phyloP scores from a whole-genome alignment of 2,113 vertebrate species.

The Phainopepla nitens region DNA sequence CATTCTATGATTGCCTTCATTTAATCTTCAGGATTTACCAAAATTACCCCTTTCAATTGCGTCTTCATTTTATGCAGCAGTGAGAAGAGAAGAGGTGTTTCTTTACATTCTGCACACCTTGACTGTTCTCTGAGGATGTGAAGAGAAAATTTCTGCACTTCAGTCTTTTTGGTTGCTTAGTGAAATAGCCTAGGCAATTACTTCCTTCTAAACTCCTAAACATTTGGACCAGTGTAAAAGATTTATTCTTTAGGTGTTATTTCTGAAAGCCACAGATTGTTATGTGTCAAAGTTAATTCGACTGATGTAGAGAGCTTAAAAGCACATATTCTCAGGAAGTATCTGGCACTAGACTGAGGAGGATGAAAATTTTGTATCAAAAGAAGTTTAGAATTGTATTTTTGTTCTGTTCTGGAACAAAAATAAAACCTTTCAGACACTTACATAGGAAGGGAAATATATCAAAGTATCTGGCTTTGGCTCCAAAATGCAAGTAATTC shows the following conservation, averaged over 20 bases:
- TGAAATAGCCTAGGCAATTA: neutral
- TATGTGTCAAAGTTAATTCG: slow-evolving; percentile 26
- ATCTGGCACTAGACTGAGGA: neutral
- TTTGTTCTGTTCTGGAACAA: slow-evolving; percentile 18
- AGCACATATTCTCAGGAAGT: neutral
- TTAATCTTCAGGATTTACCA: slow-evolving; percentile 38
- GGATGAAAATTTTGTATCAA: neutral
- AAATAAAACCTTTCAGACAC: slow-evolving; percentile 8
- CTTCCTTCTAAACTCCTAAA: neutral
- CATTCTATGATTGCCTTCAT: slow-evolving; percentile 21
- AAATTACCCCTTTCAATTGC: slow-evolving; percentile 10
- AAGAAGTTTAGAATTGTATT: neutral
- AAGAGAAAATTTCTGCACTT: neutral
- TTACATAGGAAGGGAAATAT: neutral
- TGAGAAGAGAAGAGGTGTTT: slow-evolving; percentile 7
- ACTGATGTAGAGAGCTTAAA: neutral
- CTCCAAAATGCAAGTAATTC: neutral
- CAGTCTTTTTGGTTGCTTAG: neutral
- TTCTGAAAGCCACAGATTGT: slow-evolving; percentile 28
- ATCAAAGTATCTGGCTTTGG: neutral
- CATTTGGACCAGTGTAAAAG: neutral
- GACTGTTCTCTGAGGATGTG: neutral
- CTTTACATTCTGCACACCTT: neutral
- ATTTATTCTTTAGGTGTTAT: slow-evolving; percentile 4
- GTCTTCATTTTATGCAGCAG: slow-evolving; percentile 8